Percentiles rank a stretch among this genome's conserved stretches.
phyloP scores from a whole-genome alignment of 2,113 vertebrate species.

The Telmatochromis sp. region DNA sequence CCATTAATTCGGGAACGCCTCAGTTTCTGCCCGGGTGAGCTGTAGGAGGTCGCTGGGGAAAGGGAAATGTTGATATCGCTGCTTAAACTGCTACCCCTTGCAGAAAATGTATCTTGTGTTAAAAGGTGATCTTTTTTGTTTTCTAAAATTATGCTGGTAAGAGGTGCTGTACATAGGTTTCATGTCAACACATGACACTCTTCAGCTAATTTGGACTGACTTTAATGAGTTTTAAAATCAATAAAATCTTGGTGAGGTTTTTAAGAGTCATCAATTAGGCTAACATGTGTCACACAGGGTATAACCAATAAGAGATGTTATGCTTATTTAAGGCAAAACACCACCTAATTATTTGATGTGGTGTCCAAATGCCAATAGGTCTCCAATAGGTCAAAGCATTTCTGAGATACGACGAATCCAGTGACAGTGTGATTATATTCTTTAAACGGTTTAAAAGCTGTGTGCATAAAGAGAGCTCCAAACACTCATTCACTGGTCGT shows the following conservation, averaged over 20 bases:
- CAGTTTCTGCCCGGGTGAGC: not conserved
- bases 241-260: not conserved
- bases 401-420: not conserved
- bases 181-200: not conserved
- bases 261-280: not conserved
- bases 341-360: not conserved
- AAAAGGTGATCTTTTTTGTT: not conserved
- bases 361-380: not conserved
- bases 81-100: not conserved
- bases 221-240: not conserved
- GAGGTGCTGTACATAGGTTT: not conserved
- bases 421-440: not conserved
- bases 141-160: not conserved
- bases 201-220: not conserved
- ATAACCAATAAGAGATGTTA: not conserved
- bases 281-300: not conserved
- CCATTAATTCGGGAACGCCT: not conserved
- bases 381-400: not conserved
- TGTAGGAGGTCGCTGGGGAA: not conserved
- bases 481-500: not conserved
- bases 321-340: not conserved
- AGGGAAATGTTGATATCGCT: not conserved
- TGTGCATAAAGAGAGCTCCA: not conserved
- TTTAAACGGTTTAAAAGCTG: not conserved
- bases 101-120: not conserved